Conservation (phyloP, 2,113 vertebrate species). For the Leucosticte australis region DNA sequence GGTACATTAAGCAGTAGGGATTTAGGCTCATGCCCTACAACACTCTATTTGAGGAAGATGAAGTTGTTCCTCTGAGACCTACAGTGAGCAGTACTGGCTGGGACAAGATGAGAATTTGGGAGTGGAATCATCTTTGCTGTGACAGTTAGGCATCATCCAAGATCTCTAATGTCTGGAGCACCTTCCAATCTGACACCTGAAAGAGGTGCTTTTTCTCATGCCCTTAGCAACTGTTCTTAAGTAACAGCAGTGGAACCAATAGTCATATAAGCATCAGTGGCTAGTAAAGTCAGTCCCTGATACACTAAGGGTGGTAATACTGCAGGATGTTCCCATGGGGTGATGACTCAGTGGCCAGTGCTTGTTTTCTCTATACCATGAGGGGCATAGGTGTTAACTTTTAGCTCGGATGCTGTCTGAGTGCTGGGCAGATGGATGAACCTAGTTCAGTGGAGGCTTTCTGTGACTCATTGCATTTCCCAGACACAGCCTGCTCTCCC, state of each 20-base stretch:
- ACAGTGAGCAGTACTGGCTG: background rate
- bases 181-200: background rate
- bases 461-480: background rate
- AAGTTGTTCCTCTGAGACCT: background rate
- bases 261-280: background rate
- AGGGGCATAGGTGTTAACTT: background rate
- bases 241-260: background rate
- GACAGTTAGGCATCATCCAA: background rate
- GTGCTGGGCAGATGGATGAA: background rate
- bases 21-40: background rate
- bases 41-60: background rate
- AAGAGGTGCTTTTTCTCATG: background rate
- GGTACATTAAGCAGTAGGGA: background rate
- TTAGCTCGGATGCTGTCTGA: background rate
- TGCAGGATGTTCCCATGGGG: background rate
- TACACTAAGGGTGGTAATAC: background rate
- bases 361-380: background rate
- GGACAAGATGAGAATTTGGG: background rate
- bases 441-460: background rate
- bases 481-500: background rate
- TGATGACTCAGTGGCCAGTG: background rate
- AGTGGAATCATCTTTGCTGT: background rate
- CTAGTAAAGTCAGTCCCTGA: background rate
- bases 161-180: background rate
- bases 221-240: background rate